Evolutionary conservation across 1,140 invertebrate genomes (phyloP).

Genomic region (Acyrthosiphon pisum): DNA sequence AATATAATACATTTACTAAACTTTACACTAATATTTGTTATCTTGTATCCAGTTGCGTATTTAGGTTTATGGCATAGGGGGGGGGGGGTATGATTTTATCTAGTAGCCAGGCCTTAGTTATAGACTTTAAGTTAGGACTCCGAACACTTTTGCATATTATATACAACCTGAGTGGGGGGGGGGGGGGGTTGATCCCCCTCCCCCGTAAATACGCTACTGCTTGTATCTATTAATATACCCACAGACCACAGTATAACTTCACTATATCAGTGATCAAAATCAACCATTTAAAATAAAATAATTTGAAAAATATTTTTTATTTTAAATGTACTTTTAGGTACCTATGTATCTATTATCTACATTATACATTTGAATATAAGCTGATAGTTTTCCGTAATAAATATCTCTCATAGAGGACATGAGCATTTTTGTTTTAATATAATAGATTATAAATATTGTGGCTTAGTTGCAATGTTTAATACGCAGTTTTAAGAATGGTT

Average conservation of each 20-base stretch:
- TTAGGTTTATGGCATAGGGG: too few species aligned
- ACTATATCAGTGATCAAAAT: background rate
- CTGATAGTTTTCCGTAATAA: background rate
- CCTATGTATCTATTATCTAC: background rate
- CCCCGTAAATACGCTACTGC: too few species aligned
- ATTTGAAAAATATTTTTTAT: background rate
- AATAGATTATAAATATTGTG: background rate
- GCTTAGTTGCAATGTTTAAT: background rate
- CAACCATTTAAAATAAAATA: background rate
- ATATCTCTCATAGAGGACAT: background rate
- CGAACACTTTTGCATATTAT: too few species aligned
- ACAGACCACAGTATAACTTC: background rate
- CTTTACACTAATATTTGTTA: background rate
- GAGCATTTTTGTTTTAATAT: background rate
- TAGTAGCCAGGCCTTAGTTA: too few species aligned
- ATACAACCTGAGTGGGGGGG: too few species aligned
- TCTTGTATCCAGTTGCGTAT: too few species aligned
- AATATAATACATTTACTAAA: background rate
- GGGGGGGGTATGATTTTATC: too few species aligned
- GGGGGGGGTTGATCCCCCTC: too few species aligned
- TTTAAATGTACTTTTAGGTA: too few species aligned
- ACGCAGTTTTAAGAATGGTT: background rate
- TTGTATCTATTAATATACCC: background rate
- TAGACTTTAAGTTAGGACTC: too few species aligned
- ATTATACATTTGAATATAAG: background rate